These are phyloP conservation scores for Myotis davidii DNA, from an alignment of 2,113 vertebrate species.

Conservation along the genomic window DNA sequence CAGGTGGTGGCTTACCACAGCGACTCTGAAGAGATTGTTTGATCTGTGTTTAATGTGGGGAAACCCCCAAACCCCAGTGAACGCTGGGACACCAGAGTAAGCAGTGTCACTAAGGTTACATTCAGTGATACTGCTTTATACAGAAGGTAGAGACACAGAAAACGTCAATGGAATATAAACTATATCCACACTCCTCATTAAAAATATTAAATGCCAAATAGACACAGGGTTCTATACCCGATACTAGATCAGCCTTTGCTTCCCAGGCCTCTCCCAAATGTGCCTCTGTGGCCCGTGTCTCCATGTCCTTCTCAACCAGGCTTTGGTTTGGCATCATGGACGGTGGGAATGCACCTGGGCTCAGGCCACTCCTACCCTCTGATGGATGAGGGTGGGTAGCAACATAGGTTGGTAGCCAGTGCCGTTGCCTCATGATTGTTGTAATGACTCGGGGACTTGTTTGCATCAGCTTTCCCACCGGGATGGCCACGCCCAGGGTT, in stretches of 20 bases:
- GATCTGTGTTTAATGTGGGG: background rate
- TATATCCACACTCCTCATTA: background rate
- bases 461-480: background rate
- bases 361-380: background rate
- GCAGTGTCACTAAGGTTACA: background rate
- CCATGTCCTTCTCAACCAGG: background rate
- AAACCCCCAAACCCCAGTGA: background rate
- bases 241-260: background rate
- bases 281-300: background rate
- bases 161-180: background rate
- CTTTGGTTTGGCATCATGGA: background rate
- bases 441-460: background rate
- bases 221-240: background rate
- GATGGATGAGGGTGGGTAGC: background rate
- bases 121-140: background rate
- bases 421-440: background rate
- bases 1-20: background rate
- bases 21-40: background rate
- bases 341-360: background rate
- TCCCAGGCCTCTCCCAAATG: background rate
- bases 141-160: background rate
- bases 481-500: background rate
- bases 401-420: background rate
- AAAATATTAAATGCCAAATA: background rate
- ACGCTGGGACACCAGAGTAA: background rate